Evolutionary conservation across 2,113 vertebrate genomes (phyloP).

Genomic region (Ardeotis arabs): DNA sequence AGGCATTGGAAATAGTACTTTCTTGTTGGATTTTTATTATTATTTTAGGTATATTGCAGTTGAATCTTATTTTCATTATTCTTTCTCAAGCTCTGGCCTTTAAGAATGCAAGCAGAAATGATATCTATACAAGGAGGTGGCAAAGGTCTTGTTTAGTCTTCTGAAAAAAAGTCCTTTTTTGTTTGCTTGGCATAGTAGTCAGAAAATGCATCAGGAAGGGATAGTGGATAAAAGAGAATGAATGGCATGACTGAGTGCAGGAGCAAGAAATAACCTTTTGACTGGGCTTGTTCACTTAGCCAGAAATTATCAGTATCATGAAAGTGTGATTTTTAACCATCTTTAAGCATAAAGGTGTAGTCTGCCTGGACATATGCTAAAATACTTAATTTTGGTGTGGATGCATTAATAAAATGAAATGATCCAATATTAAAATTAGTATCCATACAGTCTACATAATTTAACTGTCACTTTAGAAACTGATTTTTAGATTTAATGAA

Average conservation of each 20-base stretch:
- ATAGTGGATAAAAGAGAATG: background rate
- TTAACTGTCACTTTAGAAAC: background rate
- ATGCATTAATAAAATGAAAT: background rate
- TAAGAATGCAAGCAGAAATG: background rate
- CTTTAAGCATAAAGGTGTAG: background rate
- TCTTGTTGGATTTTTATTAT: background rate
- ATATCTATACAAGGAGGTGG: background rate
- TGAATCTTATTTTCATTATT: background rate
- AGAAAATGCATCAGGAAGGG: background rate
- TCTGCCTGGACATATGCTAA: background rate
- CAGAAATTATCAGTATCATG: background rate
- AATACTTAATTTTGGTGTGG: background rate
- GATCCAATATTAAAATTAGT: background rate
- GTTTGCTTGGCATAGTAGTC: background rate
- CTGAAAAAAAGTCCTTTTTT: constrained; percentile 6
- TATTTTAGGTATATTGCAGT: background rate
- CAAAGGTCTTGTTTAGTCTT: constrained; percentile 6
- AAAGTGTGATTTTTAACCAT: background rate
- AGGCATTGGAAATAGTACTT: background rate
- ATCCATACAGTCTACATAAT: background rate
- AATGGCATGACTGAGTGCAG: background rate
- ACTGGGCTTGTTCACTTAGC: background rate
- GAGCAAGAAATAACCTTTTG: background rate
- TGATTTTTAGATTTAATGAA: background rate
- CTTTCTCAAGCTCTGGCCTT: background rate